Evolutionary conservation across 2,888 invertebrate genomes (phyloP).

Genomic region (Lasioglossum villosulum): DNA sequence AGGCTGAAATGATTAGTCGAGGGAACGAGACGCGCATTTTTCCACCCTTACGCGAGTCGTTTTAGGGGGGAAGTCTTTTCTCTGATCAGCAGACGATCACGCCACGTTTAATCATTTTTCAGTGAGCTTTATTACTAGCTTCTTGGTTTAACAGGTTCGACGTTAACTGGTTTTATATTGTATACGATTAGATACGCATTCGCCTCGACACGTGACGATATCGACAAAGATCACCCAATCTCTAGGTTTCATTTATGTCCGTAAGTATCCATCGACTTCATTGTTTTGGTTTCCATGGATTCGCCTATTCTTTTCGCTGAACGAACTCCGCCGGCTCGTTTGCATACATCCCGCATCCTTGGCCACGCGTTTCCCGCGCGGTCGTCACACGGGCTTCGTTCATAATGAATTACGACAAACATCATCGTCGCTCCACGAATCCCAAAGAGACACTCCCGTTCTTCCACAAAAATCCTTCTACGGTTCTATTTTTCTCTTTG

Average conservation of each 20-base stretch:
- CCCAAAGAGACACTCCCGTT: not conserved
- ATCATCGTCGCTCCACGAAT: conserved; percentile 2
- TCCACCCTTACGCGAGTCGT: not conserved
- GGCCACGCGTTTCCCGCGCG: not conserved
- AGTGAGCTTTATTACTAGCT: not conserved
- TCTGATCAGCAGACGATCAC: not conserved
- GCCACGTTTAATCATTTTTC: not conserved
- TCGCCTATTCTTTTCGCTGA: not conserved
- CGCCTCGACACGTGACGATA: no score
- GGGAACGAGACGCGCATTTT: not conserved
- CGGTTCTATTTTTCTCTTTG: not conserved
- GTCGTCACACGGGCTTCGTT: not conserved
- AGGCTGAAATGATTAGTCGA: not conserved
- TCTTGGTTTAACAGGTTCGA: not conserved
- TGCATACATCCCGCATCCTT: conserved; percentile 4
- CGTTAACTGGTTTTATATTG: no score
- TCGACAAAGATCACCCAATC: not conserved
- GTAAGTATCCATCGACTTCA: not conserved
- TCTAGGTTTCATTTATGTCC: not conserved
- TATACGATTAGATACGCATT: no score
- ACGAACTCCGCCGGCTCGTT: not conserved
- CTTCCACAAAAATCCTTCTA: not conserved
- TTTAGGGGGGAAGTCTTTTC: not conserved
- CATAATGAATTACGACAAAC: conserved; percentile 8
- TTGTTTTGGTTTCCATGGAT: not conserved